Base-by-base conservation (phyloP, 2,113 vertebrate species). In the Tupaia tana region DNA sequence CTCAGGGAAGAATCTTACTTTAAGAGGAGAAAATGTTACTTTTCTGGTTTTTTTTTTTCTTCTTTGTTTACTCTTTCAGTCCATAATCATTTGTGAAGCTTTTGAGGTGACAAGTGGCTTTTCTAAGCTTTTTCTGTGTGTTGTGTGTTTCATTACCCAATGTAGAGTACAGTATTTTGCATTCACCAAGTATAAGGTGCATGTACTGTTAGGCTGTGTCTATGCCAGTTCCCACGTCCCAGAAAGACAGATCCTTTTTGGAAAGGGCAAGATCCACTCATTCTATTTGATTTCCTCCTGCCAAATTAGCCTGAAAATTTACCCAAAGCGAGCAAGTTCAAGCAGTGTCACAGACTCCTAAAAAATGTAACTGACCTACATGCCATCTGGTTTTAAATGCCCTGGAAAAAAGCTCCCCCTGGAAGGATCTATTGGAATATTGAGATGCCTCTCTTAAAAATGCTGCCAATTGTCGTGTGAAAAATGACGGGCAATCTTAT, bases 141-240 rank as follows among this genome's bases (percentile, higher is more conserved):
- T 96, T 59, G 91, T 96, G 97, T 97, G 96, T 97, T 71, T 96
- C 97, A 97, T 98, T 97, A 69, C 79, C 97, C 90, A 96, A 95
- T 97, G 97, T 97, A 98, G 97, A 98, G 97, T 98, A 98, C 97
- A 98, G 97, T 98, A 98, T 98, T 98, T 98, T 98, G 97, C 97
- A 98, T 98, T 97, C 87, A 97, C 96, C 71, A 90, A 96, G 31
- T 93, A 63, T 97, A 97, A 97, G 95, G 96, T 97, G 96, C 93
- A 92, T 97, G 97, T 86, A 93, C 96, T 97, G 93, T 96, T 97
- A 97, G 97, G 97, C 96, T 97, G 97, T 98, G 97, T 98, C 97
- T 98, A 97, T 96, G 89, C 97, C 84, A 97, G 97, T 82, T 84
- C 84, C 95, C 80, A 91, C 79, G 63, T 61, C 89, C 24, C 91